Evolutionary conservation across 1,140 invertebrate species (phyloP), one percentile per base, ranked within the genome.

Genomic region (Macrostomum lignano): DNA sequence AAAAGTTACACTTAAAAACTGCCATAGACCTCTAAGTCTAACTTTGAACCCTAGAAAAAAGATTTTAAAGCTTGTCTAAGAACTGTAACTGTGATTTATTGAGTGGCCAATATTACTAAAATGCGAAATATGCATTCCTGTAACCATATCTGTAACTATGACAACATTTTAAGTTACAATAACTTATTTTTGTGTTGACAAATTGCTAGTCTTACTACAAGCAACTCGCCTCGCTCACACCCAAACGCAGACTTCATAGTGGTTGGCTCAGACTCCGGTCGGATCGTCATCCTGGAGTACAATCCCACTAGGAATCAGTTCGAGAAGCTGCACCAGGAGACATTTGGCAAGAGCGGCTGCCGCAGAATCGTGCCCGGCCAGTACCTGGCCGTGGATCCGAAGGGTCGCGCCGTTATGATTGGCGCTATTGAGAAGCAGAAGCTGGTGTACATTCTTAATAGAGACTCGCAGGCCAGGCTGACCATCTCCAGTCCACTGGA

Each of bases 181-280:
- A 24, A 24, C 23, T 9, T 24, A 9, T 24, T 24, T 24, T 24
- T 24, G 9, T n/a, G 23, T 24, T 9, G 23, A 24, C 13, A n/a
- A 9, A 24, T 9, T 9, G 13, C 13, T 13, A 30, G 20, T 17
- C 15, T 30, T 7, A 30, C 15, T 30, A 7, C 9, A 14, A 10
- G 3, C 9, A 25, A 6, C 24, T 23, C 26, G 23, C 6, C 26
- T 23, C 26, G 24, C 11, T 32, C 25, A 33, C n/a, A n/a, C n/a
- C n/a, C n/a, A n/a, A n/a, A n/a, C n/a, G n/a, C n/a, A n/a, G 84
- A 94, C 70, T 98, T 93, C 51, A 73, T 96, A 37, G 76, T 94
- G 10, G 70, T 94, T 41, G 91, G 88, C 0, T 91, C 84, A 1
- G 91, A 98, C 56, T 94, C 88, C 25, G 91, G 91, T 1, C 67